Base-by-base conservation (phyloP, 2,888 invertebrate species). In the Trissolcus brochymenae region DNA sequence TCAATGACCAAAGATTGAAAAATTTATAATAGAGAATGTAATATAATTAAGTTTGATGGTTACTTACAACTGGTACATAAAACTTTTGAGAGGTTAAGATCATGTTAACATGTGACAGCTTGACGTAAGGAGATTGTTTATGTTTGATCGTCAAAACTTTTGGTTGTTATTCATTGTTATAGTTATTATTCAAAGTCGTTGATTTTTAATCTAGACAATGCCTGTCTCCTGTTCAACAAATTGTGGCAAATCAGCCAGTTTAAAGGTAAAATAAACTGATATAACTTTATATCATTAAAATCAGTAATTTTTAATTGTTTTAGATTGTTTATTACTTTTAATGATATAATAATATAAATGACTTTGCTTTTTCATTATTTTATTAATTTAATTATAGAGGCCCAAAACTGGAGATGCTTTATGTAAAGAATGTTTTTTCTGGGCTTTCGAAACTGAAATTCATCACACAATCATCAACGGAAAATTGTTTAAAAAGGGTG, bases 341-440 rank as follows among this genome's bases (percentile, higher is more conserved):
- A 14, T 13, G 1, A 13, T 7, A 43, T 43, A 43, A 46, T 14
- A 6, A 3, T 0, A 25, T 3, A 25, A 16, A 46, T 14, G 41
- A n/a, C 9, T 16, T 46, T n/a, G 9, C 1, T 46, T 46, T n/a
- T 1, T 14, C 1, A 46, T 14, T 3, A 14, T 16, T 46, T 0
- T 6, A 1, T 35, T 11, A 46, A 4, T 46, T 46, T 41, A 3
- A 16, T 41, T 53, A 59, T 87, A 96, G 96, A 92, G 96, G 13
- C 96, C 96, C 0, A 97, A 97, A 92, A 96, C 96, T 6, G 95
- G 96, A 0, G 95, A 97, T 90, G 94, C 95, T 0, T 90, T 98
- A 19, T 99, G 99, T 87, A 98, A 96, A 89, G 94, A 96, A 84
- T 99, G 98, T 89, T 99, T 99, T 87, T 98, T 94, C 87, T 92